Percentiles rank a stretch among this genome's conserved stretches.
Evolutionary conservation across 2,797 vertebrate species (phyloP).

Genomic region (Poecilia wingei): DNA sequence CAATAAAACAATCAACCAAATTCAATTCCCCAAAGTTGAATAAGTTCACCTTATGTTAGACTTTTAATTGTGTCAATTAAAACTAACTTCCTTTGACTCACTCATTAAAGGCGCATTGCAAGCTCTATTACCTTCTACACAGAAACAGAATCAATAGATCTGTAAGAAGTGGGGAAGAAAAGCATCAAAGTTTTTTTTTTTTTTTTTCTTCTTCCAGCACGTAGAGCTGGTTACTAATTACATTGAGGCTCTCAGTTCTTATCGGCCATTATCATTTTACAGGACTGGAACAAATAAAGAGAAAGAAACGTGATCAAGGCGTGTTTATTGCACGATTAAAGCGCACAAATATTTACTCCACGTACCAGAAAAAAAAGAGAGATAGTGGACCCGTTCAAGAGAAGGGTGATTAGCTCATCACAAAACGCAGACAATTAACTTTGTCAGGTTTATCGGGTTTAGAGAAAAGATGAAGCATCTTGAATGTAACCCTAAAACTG

Average conservation of each 20-base stretch:
- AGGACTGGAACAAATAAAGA: constrained; percentile 31
- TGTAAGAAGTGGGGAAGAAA: constrained; percentile 41
- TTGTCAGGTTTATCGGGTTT: neutral
- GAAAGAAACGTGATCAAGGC: constrained; percentile 76
- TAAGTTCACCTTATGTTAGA: neutral
- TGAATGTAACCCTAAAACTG: neutral
- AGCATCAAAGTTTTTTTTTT: constrained; percentile 65
- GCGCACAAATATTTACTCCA: constrained; percentile 65
- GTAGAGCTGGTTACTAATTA: constrained; percentile 76
- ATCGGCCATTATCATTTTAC: constrained; percentile 75
- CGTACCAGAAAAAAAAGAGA: neutral
- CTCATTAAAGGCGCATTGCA: constrained; percentile 8
- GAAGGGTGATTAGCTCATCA: constrained; percentile 33
- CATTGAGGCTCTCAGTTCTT: constrained; percentile 66
- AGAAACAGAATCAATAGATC: constrained; percentile 14
- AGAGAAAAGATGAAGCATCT: constrained; percentile 1
- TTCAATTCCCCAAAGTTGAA: neutral
- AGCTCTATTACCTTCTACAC: constrained; percentile 7
- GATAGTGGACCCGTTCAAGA: constrained; percentile 26
- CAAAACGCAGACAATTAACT: neutral
- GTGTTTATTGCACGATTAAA: constrained; percentile 68
- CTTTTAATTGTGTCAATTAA: neutral
- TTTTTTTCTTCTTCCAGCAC: constrained; percentile 35
- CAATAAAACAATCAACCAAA: neutral
- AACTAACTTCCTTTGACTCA: constrained; percentile 3